Evolutionary conservation across 2,113 vertebrate species (phyloP).

Genomic region (Rhodinocichla rosea): DNA sequence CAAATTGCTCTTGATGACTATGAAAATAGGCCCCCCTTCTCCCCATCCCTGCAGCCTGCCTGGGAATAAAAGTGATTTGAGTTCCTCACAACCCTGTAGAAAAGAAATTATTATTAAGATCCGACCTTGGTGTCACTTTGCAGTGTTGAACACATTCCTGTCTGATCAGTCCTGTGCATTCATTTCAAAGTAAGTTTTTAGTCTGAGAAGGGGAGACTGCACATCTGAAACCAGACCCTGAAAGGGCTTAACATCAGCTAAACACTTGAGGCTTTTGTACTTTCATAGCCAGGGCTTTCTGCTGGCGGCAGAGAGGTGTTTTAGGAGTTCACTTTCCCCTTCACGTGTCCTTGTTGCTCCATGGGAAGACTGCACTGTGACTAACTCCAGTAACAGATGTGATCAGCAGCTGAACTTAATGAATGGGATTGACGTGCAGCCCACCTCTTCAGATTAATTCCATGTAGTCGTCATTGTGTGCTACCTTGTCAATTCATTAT

Average conservation of each 20-base stretch:
- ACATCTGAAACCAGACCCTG: neutral
- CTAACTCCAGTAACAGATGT: neutral
- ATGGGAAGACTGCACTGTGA: neutral
- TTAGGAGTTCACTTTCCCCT: neutral
- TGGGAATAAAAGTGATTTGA: neutral
- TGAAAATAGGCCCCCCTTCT: neutral
- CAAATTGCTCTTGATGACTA: neutral
- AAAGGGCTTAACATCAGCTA: neutral
- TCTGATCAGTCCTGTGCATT: neutral
- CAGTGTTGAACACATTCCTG: neutral
- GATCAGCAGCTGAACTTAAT: neutral
- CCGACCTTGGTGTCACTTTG: neutral
- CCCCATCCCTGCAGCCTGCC: neutral
- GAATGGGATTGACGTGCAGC: neutral
- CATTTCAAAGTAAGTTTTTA: neutral
- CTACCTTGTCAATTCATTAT: slow-evolving; percentile 13
- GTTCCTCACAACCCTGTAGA: neutral
- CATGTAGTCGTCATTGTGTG: neutral
- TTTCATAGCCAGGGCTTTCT: neutral
- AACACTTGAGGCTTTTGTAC: neutral
- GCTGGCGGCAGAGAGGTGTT: neutral
- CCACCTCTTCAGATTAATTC: neutral
- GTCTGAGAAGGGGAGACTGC: neutral
- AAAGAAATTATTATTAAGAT: neutral
- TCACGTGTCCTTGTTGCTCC: neutral